Evolutionary conservation across 2,888 invertebrate species (phyloP).

Genomic region (Empis stercorea): DNA sequence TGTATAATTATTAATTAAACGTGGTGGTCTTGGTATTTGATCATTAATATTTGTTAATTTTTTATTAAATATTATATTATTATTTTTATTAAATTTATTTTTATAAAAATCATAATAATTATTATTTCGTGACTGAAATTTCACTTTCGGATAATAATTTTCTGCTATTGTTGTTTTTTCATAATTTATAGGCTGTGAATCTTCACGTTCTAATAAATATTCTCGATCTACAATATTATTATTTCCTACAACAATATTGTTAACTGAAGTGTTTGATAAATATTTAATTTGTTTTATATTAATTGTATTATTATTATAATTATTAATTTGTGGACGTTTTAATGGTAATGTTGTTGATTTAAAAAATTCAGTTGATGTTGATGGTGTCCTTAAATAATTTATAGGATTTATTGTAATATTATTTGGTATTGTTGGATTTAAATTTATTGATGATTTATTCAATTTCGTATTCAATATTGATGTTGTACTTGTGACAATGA

Average conservation of each 20-base stretch:
- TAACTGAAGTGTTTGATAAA: too few species aligned
- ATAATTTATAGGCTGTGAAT: conserved; percentile 4
- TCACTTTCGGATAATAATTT: conserved; percentile 7
- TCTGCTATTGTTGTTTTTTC: neutral
- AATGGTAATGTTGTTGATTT: too few species aligned
- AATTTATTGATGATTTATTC: too few species aligned
- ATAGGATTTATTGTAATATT: too few species aligned
- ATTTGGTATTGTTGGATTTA: too few species aligned
- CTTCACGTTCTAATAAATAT: conserved; percentile 9
- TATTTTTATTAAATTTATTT: neutral
- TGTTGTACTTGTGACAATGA: too few species aligned
- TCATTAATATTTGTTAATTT: conserved; percentile 8
- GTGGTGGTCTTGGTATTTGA: conserved; percentile 17
- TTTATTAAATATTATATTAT: neutral
- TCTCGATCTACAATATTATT: neutral
- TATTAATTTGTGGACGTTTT: too few species aligned
- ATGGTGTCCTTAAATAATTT: too few species aligned
- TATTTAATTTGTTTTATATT: too few species aligned
- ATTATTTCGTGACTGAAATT: neutral
- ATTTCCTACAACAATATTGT: neutral
- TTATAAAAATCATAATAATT: neutral
- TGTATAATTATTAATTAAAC: conserved; percentile 8
- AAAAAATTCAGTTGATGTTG: too few species aligned
- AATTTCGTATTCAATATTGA: too few species aligned
- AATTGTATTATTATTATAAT: too few species aligned